Conservation (phyloP, 2,888 invertebrate genomes). For the Eupithecia exiguata region DNA sequence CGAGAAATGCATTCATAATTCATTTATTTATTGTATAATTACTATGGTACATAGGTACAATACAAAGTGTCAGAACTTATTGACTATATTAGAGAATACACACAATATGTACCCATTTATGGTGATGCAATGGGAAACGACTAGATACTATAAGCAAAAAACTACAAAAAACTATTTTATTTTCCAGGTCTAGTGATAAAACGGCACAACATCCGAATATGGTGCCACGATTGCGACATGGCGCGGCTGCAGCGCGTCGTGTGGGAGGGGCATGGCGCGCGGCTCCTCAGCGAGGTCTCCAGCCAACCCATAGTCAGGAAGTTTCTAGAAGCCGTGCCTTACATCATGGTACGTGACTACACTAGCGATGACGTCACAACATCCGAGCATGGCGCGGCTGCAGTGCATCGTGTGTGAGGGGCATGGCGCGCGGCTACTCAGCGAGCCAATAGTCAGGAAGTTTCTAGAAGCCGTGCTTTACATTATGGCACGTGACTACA, state of each 20-base stretch:
- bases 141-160: too few relatives aligned
- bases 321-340: constrained; percentile 96
- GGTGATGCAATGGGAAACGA: too few relatives aligned
- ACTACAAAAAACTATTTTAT: background rate
- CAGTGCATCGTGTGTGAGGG: constrained; percentile 96
- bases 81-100: too few relatives aligned
- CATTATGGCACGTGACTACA: constrained; percentile 88
- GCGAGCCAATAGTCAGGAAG: constrained; percentile 90
- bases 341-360: constrained; percentile 89
- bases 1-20: too few relatives aligned
- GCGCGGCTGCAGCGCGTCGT: constrained; percentile 93
- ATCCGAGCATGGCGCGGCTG: constrained; percentile 94
- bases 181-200: constrained; percentile 89
- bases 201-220: constrained; percentile 95
- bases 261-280: constrained; percentile 95
- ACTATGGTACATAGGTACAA: too few relatives aligned
- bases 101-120: too few relatives aligned
- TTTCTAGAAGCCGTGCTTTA: constrained; percentile 97
- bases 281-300: constrained; percentile 92
- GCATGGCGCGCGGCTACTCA: constrained; percentile 91
- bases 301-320: constrained; percentile 91
- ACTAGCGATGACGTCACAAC: constrained; percentile 85
- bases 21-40: too few relatives aligned
- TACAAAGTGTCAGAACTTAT: background rate
- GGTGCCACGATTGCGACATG: constrained; percentile 97